These are phyloP conservation scores for Clistopyga incitator DNA, from an alignment of 2,888 invertebrate genomes.

Conservation along the genomic window DNA sequence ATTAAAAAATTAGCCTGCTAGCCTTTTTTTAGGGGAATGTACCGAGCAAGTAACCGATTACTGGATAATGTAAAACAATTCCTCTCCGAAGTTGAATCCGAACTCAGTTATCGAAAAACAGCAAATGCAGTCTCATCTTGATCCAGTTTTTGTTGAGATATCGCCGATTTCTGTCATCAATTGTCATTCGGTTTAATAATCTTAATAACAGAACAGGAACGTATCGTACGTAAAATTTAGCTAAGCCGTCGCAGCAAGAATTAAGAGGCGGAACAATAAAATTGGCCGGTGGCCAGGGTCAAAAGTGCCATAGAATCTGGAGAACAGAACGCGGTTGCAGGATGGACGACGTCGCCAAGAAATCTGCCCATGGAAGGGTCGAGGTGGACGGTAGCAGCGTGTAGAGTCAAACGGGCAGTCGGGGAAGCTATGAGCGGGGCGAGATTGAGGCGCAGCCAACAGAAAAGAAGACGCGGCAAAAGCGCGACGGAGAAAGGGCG, in stretches of 20 bases:
- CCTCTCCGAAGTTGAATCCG: no score
- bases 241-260: neutral
- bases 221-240: constrained; percentile 33
- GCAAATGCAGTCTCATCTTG: no score
- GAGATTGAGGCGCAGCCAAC: constrained; percentile 10
- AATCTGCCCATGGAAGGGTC: constrained; percentile 8
- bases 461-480: constrained; percentile 41
- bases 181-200: neutral
- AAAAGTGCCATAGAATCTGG: constrained; percentile 4
- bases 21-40: no score
- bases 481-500: constrained; percentile 62
- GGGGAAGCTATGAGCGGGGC: constrained; percentile 4
- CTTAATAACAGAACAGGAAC: constrained; percentile 36
- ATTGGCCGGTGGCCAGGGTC: constrained; percentile 53
- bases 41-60: no score
- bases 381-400: constrained; percentile 17
- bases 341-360: constrained; percentile 40
- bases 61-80: no score
- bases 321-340: neutral
- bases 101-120: no score
- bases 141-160: no score
- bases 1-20: no score
- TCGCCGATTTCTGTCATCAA: neutral
- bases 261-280: constrained; percentile 43
- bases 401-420: neutral